Percentiles rank a stretch among this genome's conserved stretches.
phyloP scores from a whole-genome alignment of 2,113 vertebrate genomes.

The Fulmarus glacialis region DNA sequence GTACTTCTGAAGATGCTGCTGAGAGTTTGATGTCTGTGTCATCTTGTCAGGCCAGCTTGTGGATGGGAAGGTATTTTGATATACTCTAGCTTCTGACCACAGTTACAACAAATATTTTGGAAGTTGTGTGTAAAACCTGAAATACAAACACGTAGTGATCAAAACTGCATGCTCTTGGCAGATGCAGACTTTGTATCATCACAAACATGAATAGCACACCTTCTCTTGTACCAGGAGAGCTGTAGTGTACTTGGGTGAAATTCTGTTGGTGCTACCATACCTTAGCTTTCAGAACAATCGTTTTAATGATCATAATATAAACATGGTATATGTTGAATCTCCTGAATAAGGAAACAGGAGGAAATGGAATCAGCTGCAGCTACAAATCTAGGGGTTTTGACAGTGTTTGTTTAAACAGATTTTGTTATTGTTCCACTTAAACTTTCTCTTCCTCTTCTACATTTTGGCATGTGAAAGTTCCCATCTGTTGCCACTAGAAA shows the following conservation, averaged over 20 bases:
- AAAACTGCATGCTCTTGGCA: not conserved
- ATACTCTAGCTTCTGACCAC: not conserved
- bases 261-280: not conserved
- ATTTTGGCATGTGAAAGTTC: conserved; percentile 51
- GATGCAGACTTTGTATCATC: not conserved
- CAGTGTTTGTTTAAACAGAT: conserved; percentile 57
- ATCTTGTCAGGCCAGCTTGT: conserved; percentile 94
- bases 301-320: not conserved
- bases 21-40: conserved; percentile 78
- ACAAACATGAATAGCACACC: not conserved
- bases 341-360: conserved; percentile 5
- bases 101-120: not conserved
- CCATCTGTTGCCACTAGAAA: conserved; percentile 66
- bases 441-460: conserved; percentile 65
- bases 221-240: not conserved
- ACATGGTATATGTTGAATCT: not conserved
- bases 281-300: not conserved
- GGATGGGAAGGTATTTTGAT: conserved; percentile 92
- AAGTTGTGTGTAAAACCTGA: not conserved
- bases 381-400: conserved; percentile 17
- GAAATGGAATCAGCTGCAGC: conserved; percentile 52
- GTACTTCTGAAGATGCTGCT: conserved; percentile 75
- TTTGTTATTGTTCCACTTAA: conserved; percentile 61
- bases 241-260: not conserved
- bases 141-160: not conserved